Base-by-base conservation (phyloP, 2,113 vertebrate genomes). In the Nestor notabilis region DNA sequence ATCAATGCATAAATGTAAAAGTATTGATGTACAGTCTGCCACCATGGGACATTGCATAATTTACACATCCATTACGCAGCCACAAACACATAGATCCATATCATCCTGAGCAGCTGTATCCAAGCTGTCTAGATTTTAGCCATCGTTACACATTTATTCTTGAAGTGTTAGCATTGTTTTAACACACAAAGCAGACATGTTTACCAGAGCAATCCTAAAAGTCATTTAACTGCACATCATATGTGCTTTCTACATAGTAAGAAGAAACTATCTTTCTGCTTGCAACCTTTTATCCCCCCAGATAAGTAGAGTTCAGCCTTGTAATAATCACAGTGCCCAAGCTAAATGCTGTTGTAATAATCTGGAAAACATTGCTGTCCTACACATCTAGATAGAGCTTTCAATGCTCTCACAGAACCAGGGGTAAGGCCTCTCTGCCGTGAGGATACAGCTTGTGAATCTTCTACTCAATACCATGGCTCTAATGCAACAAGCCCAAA, bases 1-100 rank as follows among this genome's bases (percentile, higher is more conserved):
- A 87, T 64, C 63, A 91, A 72, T 39, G 13, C 50, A 74, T 89
- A 97, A 85, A 89, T 88, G 37, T 68, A 80, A 58, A 87, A 85
- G 60, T 82, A 93, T 83, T 80, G 87, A 95, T 60, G 71, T 74
- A 80, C 72, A 86, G 75, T 77, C 61, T 95, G 90, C 33, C 68
- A 95, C 60, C 79, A 41, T 8, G 43, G 74, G 86, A 94, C 75
- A 80, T 21, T 70, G 60, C 35, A 39, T 88, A 80, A 90, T 90
- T 96, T 86, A 95, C 71, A 70, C 53, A 83, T 77, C 69, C 76
- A 80, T 95, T 94, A 92, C 65, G 37, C 83, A 86, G 75, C 66
- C 71, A 83, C 71, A 93, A 88, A 60, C 80, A 84, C 87, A 87
- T 25, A 95, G 91, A 95, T 95, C 65, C 65, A 19, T 55, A 60